Evolutionary conservation across 2,797 vertebrate species (phyloP), one percentile per base, ranked within the genome.

Genomic region (Centroberyx gerrardi): DNA sequence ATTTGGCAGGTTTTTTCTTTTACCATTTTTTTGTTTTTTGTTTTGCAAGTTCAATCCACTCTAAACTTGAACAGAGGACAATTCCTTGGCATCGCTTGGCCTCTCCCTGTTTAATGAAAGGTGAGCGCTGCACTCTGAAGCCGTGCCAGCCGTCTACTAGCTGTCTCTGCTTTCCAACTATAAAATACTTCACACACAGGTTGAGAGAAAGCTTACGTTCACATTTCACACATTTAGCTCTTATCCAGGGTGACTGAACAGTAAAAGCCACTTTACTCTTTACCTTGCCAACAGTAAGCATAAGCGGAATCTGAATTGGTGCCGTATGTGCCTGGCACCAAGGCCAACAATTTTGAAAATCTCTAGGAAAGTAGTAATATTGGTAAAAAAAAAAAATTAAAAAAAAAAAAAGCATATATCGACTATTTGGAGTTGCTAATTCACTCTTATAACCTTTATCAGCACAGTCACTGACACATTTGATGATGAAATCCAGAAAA

Each of bases 211-310:
- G 17, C 9, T 2, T 75, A 54, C 63, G 65, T 64, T 77, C 44
- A 68, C 36, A 49, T 46, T 80, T 80, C 27, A 44, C 51, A 66
- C 62, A 40, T 70, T 74, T 46, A 60, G 44, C 36, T 73, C 52
- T 74, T 46, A 36, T 49, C 31, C 9, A 4, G 60, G 36, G 67
- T 55, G 55, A 67, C 9, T 22, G 6, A 81, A 74, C 60, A 76
- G 29, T 13, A 36, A 76, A 87, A 83, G 55, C 56, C 51, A 62
- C 60, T 84, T 83, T 77, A 38, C 36, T 69, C n/a, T 67, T 65
- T 18, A 75, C 8, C 18, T 54, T 13, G 9, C 15, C 5, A 18
- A 72, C 38, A 22, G 1, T 1, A 22, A 22, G 22, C 1, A 22
- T 22, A 22, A 22, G 22, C 22, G 22, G 22, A 22, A 22, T 22